phyloP scores from a whole-genome alignment of 2,797 vertebrate genomes.

The Chromis chromis region DNA sequence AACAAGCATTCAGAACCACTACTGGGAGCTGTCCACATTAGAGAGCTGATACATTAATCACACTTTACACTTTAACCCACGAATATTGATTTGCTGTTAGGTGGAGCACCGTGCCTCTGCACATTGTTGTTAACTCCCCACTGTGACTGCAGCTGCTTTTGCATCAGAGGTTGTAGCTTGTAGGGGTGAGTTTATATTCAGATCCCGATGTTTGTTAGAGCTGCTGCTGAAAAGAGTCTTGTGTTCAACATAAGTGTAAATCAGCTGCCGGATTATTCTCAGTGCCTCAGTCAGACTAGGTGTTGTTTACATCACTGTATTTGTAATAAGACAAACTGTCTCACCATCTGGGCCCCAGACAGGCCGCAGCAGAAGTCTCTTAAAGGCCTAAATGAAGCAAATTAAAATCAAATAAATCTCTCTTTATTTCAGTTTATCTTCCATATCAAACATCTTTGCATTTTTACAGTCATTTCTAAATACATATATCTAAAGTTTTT shows the following conservation, averaged over 20 bases:
- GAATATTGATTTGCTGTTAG: constrained; percentile 70
- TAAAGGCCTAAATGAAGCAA: constrained; percentile 1
- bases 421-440: background rate
- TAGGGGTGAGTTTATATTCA: constrained; percentile 25
- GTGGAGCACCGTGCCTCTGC: constrained; percentile 24
- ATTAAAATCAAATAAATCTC: constrained; percentile 6
- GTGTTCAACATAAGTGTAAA: constrained; percentile 45
- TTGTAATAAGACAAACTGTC: constrained; percentile 36
- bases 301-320: constrained; percentile 43
- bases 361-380: constrained; percentile 16
- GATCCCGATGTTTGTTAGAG: constrained; percentile 15
- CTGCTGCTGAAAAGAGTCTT: constrained; percentile 37
- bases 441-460: background rate
- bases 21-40: constrained; percentile 62
- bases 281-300: background rate
- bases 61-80: constrained; percentile 69
- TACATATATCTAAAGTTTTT: background rate
- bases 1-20: constrained; percentile 61
- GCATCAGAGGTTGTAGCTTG: constrained; percentile 21
- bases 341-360: constrained; percentile 33
- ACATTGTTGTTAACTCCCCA: constrained; percentile 30
- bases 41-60: constrained; percentile 71
- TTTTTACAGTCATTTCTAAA: background rate
- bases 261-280: constrained; percentile 35
- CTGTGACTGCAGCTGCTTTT: constrained; percentile 43